Evolutionary conservation across 2,888 invertebrate genomes (phyloP).

Genomic region (Eudiplozoon nipponicum): DNA sequence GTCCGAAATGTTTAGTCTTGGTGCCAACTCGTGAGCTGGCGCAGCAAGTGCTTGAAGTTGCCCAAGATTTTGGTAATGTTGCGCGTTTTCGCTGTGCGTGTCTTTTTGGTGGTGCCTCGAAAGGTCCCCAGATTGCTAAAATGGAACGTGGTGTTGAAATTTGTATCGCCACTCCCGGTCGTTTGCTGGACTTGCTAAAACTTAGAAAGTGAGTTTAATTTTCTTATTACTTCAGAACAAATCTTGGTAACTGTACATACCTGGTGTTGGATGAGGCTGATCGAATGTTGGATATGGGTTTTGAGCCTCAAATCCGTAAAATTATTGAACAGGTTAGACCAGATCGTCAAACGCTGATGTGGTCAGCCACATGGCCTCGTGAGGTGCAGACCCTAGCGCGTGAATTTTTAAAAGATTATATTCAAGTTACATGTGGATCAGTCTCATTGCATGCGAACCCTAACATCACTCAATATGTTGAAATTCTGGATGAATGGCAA

Average conservation of each 20-base stretch:
- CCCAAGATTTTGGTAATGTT: conserved; percentile 8
- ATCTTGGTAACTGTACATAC: conserved; percentile 36
- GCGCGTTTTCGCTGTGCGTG: conserved; percentile 55
- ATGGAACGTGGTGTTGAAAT: conserved; percentile 47
- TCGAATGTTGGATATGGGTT: conserved; percentile 83
- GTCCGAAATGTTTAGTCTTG: conserved; percentile 46
- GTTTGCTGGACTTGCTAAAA: conserved; percentile 65
- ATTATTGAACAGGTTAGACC: conserved; percentile 63
- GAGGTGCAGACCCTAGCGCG: conserved; percentile 72
- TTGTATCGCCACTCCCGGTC: conserved; percentile 69
- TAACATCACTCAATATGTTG: conserved; percentile 75
- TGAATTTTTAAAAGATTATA: conserved; percentile 67
- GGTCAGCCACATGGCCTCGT: conserved; percentile 98
- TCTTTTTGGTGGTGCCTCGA: conserved; percentile 84
- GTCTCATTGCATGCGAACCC: conserved; percentile 66
- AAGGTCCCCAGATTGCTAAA: conserved; percentile 42
- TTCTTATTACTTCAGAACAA: too few relatives aligned
- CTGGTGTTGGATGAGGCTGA: conserved; percentile 75
- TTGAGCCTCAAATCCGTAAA: conserved; percentile 74
- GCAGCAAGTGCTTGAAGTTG: conserved; percentile 43
- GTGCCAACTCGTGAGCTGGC: conserved; percentile 35
- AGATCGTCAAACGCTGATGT: conserved; percentile 76
- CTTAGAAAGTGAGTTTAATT: conserved; percentile 15
- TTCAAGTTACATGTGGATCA: conserved; percentile 84
- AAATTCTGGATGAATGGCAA: conserved; percentile 32